These are phyloP conservation scores for Drosophila lacteicornis DNA, from an alignment of 1,140 invertebrate species.

Conservation along the genomic window DNA sequence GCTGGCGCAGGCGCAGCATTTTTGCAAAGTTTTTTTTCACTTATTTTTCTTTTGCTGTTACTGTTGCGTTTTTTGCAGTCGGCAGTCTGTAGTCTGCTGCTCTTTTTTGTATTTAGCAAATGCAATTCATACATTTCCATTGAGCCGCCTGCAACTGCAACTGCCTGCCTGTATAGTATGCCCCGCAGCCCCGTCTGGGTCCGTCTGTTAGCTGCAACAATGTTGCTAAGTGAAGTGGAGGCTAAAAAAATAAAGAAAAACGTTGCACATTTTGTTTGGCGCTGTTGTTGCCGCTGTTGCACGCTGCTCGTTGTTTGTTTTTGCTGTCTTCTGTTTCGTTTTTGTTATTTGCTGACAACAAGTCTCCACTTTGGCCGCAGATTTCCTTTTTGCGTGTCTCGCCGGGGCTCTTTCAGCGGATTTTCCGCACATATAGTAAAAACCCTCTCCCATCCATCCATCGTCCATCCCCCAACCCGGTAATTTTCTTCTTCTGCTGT, in stretches of 20 bases:
- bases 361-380: conserved; percentile 30
- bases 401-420: conserved; percentile 13
- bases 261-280: conserved; percentile 29
- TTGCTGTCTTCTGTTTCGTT: conserved; percentile 28
- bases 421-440: conserved; percentile 1
- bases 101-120: conserved; percentile 38
- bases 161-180: conserved; percentile 3
- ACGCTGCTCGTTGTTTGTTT: conserved; percentile 21
- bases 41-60: conserved; percentile 7
- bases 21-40: conserved; percentile 19
- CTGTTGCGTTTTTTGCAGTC: conserved; percentile 52
- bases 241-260: conserved; percentile 15
- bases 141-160: conserved; percentile 24
- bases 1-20: conserved; percentile 41
- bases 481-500: conserved; percentile 8
- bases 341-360: conserved; percentile 45
- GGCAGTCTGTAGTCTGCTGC: conserved; percentile 34
- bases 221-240: conserved; percentile 65
- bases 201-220: conserved; percentile 59
- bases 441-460: not conserved
- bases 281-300: conserved; percentile 20
- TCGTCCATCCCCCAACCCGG: not conserved
- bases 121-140: conserved; percentile 78
- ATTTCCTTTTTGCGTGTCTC: conserved; percentile 49
- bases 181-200: not conserved